These are phyloP conservation scores for Harpalus rufipes DNA, from an alignment of 2,888 invertebrate species.

Conservation along the genomic window DNA sequence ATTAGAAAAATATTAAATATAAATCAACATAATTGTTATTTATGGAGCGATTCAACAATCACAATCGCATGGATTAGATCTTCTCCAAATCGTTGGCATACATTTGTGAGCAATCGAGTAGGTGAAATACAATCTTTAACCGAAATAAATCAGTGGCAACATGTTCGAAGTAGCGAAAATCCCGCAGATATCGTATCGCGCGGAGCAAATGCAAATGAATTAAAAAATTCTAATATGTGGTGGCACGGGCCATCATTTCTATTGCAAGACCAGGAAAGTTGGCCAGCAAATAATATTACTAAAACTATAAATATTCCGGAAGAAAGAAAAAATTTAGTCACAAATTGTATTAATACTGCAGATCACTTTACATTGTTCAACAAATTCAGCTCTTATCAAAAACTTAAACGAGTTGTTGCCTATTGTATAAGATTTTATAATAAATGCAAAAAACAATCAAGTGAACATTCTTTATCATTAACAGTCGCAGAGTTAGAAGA, in stretches of 20 bases:
- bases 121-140: slow-evolving; percentile 65
- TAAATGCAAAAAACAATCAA: slow-evolving; percentile 18
- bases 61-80: slow-evolving; percentile 70
- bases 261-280: background rate
- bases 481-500: slow-evolving; percentile 29
- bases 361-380: slow-evolving; percentile 53
- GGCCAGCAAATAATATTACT: background rate
- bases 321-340: slow-evolving; percentile 4
- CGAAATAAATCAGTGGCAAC: slow-evolving; percentile 61
- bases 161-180: slow-evolving; percentile 65
- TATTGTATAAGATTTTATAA: slow-evolving; percentile 61
- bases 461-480: background rate
- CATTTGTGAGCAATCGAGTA: slow-evolving; percentile 69
- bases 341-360: background rate
- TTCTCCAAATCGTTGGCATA: slow-evolving; percentile 68
- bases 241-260: slow-evolving; percentile 63
- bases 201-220: slow-evolving; percentile 24
- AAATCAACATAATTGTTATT: slow-evolving; percentile 32
- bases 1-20: slow-evolving; percentile 61
- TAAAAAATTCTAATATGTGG: slow-evolving; percentile 42
- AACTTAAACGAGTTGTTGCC: slow-evolving; percentile 59
- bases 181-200: slow-evolving; percentile 67
- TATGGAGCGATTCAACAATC: slow-evolving; percentile 71
- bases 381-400: slow-evolving; percentile 61
- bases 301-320: background rate